A percentile compares a stretch with the other conserved stretches of the same genome.
Conservation (phyloP, 2,113 vertebrate genomes). For the Larimichthys polyactis region DNA sequence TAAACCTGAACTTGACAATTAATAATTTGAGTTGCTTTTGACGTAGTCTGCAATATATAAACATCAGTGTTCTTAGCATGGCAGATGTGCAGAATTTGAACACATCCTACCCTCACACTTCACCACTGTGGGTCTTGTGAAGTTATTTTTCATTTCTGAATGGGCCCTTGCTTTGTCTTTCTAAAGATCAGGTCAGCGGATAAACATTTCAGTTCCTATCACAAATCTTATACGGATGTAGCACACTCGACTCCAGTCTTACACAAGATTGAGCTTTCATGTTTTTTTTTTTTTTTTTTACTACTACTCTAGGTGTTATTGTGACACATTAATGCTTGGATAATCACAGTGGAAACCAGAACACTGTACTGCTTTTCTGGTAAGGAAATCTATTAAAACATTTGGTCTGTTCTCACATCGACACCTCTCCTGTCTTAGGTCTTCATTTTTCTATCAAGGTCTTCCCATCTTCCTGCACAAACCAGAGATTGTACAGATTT, state of each 20-base stretch:
- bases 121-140: slow-evolving; percentile 49
- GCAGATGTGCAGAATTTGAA: slow-evolving; percentile 30
- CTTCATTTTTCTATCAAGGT: slow-evolving; percentile 82
- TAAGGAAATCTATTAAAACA: slow-evolving; percentile 29
- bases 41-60: slow-evolving; percentile 45
- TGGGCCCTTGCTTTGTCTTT: slow-evolving; percentile 46
- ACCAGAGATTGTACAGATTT: slow-evolving; percentile 93
- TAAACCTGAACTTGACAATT: slow-evolving; percentile 29
- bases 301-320: slow-evolving; percentile 14
- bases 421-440: slow-evolving; percentile 62
- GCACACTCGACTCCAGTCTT: slow-evolving; percentile 59
- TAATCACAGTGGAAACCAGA: slow-evolving; percentile 45
- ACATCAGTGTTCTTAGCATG: slow-evolving; percentile 55
- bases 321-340: slow-evolving; percentile 37
- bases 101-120: slow-evolving; percentile 33
- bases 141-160: slow-evolving; percentile 60
- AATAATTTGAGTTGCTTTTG: slow-evolving; percentile 41
- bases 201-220: slow-evolving; percentile 29
- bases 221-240: slow-evolving; percentile 22
- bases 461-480: slow-evolving; percentile 93
- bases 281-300: slow-evolving; percentile 1
- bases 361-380: slow-evolving; percentile 39
- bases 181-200: slow-evolving; percentile 35
- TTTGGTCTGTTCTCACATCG: slow-evolving; percentile 41
- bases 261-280: slow-evolving; percentile 34